Base-by-base conservation (phyloP, 2,113 vertebrate genomes). In the Limanda limanda region DNA sequence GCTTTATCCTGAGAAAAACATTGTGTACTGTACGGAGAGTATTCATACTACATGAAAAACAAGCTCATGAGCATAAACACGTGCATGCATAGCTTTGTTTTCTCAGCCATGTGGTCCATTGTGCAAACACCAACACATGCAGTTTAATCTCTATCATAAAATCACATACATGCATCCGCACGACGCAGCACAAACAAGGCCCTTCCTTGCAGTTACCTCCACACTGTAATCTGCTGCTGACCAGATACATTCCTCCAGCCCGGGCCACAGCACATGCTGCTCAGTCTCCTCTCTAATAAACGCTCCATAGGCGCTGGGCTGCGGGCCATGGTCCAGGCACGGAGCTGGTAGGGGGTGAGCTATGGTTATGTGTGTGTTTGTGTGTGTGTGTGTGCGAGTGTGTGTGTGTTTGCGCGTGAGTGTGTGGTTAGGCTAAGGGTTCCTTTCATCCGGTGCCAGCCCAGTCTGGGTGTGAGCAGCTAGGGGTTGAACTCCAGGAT, bases 401-500 rank as follows among this genome's bases (percentile, higher is more conserved):
- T 47, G 20, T 63, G 61, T 45, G 61, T 63, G 20, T 63, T 84
- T 94, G 27, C 92, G 93, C 94, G 76, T 94, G 88, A 25, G 11
- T 17, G 61, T 24, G 92, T 86, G 94, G 93, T 95, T 95, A 94
- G 88, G 94, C 89, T 67, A 66, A 93, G 93, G 92, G 78, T 56
- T 85, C 86, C 90, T 90, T 90, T 91, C 78, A 92, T 92, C 91
- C 74, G 1, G 0, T 80, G 88, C 89, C 94, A 92, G 87, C 85
- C 92, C 42, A 86, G 88, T 93, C 89, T 91, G 88, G 90, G 95
- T 94, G 93, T 92, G 90, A 93, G 92, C 85, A 84, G 92, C 91
- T 95, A 91, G 90, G 92, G 91, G 94, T 94, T 87, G 73, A 84
- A 85, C 85, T 86, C 94, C 81, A 91, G 92, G 94, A 95, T 96